Conservation (phyloP, 2,113 vertebrate species). For the Capreolus pygargus region DNA sequence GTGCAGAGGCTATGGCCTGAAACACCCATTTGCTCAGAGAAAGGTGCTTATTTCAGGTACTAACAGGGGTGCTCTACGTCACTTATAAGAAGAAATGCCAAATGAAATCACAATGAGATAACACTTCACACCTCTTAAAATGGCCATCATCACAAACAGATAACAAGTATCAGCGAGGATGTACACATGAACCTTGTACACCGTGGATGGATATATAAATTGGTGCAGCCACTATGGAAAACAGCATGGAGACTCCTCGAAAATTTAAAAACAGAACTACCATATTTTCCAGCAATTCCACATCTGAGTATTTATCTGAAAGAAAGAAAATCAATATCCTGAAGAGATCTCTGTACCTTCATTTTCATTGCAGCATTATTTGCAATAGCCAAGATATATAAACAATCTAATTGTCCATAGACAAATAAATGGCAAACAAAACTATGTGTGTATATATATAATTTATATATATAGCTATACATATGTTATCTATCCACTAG, state of each 20-base stretch:
- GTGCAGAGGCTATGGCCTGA: background rate
- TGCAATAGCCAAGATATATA: background rate
- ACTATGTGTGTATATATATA: background rate
- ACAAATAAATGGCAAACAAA: background rate
- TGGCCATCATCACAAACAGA: background rate
- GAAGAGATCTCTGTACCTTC: background rate
- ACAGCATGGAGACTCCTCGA: background rate
- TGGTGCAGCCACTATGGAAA: background rate
- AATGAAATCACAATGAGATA: background rate
- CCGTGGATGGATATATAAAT: background rate
- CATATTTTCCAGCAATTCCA: background rate
- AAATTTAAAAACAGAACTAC: background rate
- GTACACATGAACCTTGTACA: background rate
- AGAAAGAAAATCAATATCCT: background rate
- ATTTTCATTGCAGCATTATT: background rate
- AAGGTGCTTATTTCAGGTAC: background rate
- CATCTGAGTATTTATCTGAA: background rate
- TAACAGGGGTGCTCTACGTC: background rate
- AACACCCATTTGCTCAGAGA: background rate
- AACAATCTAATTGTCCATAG: background rate
- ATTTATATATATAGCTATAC: background rate
- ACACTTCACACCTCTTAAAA: background rate
- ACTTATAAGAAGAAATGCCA: background rate
- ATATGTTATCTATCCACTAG: background rate
- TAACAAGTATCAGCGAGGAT: background rate